A percentile compares a stretch with the other conserved stretches of the same genome.
Conservation (phyloP, 2,797 vertebrate species). For the Petrocephalus sullivani region DNA sequence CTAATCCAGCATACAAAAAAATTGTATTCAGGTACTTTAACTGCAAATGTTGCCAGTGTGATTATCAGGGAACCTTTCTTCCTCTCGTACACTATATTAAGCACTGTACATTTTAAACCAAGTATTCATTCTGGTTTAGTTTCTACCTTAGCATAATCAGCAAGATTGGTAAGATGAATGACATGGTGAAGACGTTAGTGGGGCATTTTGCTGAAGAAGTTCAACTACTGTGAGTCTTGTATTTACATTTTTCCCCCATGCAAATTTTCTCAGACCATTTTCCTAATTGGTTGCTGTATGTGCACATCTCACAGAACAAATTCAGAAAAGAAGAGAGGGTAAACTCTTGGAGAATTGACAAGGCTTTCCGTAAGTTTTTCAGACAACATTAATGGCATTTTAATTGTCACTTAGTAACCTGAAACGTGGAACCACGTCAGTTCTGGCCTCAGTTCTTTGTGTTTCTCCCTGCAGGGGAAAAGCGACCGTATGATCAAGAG, state of each 20-base stretch:
- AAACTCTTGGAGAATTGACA: conserved; percentile 94
- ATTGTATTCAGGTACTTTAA: background rate
- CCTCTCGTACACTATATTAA: background rate
- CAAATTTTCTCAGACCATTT: background rate
- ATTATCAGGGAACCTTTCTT: background rate
- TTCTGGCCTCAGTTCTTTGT: background rate
- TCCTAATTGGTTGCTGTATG: background rate
- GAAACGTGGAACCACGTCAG: background rate
- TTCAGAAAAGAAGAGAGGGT: conserved; percentile 90
- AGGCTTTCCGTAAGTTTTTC: conserved; percentile 88
- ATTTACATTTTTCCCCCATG: background rate
- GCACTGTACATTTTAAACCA: background rate
- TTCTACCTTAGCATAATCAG: background rate
- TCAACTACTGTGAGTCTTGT: background rate
- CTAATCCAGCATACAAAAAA: background rate
- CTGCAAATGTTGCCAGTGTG: background rate
- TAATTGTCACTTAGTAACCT: background rate
- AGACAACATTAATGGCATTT: background rate
- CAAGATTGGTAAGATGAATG: background rate
- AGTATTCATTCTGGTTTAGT: background rate
- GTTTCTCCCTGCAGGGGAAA: conserved; percentile 66
- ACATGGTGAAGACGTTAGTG: background rate
- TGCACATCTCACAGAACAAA: conserved; percentile 76
- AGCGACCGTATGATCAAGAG: conserved; percentile 81
- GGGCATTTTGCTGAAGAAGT: background rate